These are phyloP conservation scores for Magallana gigas DNA, from an alignment of 1,140 invertebrate genomes.

Conservation along the genomic window DNA sequence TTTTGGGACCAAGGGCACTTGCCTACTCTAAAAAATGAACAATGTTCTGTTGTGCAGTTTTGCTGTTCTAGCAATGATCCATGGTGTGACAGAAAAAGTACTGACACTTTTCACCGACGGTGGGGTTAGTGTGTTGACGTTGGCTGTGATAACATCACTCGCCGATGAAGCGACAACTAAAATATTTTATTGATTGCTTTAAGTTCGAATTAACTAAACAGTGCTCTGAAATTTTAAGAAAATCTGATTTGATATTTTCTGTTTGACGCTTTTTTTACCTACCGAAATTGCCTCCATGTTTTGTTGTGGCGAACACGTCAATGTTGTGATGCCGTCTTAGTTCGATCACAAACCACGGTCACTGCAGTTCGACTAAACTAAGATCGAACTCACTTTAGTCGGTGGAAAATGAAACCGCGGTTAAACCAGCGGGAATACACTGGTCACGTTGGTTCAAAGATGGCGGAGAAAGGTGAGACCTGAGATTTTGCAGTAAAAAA, in stretches of 20 bases:
- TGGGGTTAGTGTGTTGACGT: background rate
- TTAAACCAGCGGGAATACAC: too few relatives aligned
- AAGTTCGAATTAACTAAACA: background rate
- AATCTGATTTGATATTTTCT: background rate
- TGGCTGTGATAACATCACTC: constrained; percentile 6
- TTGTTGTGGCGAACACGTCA: background rate
- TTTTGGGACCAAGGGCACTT: too few relatives aligned
- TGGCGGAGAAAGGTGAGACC: too few relatives aligned
- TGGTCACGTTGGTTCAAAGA: too few relatives aligned
- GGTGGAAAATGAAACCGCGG: too few relatives aligned
- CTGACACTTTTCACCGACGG: background rate
- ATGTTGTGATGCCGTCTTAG: constrained; percentile 15
- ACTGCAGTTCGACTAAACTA: too few relatives aligned
- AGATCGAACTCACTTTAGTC: too few relatives aligned
- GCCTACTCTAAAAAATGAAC: too few relatives aligned
- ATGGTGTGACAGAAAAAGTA: background rate
- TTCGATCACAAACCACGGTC: too few relatives aligned
- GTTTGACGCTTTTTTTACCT: background rate
- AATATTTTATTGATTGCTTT: background rate
- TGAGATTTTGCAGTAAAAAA: too few relatives aligned
- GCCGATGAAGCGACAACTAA: background rate
- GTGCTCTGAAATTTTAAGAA: background rate
- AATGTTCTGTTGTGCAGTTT: background rate
- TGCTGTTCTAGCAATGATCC: background rate
- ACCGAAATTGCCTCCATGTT: constrained; percentile 14